Evolutionary conservation across 2,888 invertebrate genomes (phyloP), one percentile per base, ranked within the genome.

Genomic region (Microctonus aethiopoides): DNA sequence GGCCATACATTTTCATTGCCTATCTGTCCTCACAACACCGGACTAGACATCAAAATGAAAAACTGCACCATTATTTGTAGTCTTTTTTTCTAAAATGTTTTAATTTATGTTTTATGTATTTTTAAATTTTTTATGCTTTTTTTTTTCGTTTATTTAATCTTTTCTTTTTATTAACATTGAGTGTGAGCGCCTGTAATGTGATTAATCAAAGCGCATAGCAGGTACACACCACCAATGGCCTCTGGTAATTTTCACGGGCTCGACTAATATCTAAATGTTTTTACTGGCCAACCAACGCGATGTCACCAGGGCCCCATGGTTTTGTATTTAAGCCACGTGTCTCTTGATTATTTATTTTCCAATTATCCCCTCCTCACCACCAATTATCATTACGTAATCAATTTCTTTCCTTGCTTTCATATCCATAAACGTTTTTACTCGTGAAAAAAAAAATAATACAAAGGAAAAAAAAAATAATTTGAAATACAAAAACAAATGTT

Each of bases 251-350:
- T 78, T 81, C 78, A 77, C n/a, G 77, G 80, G 78, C 82, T 83
- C 79, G 80, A 83, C 81, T 82, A 83, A 81, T 80, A n/a, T 79
- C 79, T 81, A 81, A 83, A 71, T 71, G 63, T 75, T 76, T 75
- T 84, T 84, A 85, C 84, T 86, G 85, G 85, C 85, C 85, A 86
- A 85, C 82, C 81, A 76, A 76, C 76, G 78, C 80, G 77, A 72
- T 76, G 71, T 74, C 72, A 54, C 57, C 76, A 73, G 74, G 73
- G 77, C n/a, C 78, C n/a, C 78, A 74, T 71, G 72, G 72, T 75
- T 72, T 20, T 57, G 68, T 72, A 72, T 72, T 72, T 72, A 71
- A 72, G 74, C 78, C 72, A 70, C 80, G 79, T 81, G 78, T 81
- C 78, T 76, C 75, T 71, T 56, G 41, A 70, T 41, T 64, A 4